Evolutionary conservation across 2,797 vertebrate species (phyloP), one percentile per base, ranked within the genome.

Genomic region (Pantherophis vulpinus): DNA sequence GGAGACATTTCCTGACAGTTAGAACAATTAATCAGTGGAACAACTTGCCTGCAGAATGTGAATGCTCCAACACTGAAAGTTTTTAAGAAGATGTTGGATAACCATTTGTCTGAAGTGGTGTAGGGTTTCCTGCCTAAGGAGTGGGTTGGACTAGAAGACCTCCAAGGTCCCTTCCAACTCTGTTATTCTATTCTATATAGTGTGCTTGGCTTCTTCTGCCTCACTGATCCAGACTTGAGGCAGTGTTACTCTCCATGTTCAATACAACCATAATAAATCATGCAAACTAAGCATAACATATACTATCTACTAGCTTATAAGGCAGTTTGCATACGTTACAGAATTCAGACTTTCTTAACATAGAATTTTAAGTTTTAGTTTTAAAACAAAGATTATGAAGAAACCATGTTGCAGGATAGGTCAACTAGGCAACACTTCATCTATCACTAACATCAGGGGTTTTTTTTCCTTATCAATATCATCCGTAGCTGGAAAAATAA

Each of bases 401-500:
- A 47, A 20, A 56, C 4, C 9, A 66, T 54, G 2, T 60, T 89
- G 9, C 42, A 88, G 27, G 51, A 37, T 87, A 32, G 10, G 54
- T 27, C 5, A 70, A 83, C 89, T 87, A 92, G 91, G 94, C 27
- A 94, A 27, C 5, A 6, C 87, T 94, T 95, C 25, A n/a, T 60
- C 47, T 29, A 55, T 91, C 70, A 86, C 18, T 86, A 91, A 70
- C 16, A 87, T 58, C 70, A 42, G 56, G 2, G 59, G 2, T 2
- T 37, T 0, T 5, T 70, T 12, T 63, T 13, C 66, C 93, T 95
- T 92, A 54, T 20, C 70, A 37, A 16, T 47, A 47, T 10, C 4
- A 54, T 92, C 37, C 91, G 51, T 56, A 93, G 9, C 70, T 61
- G 91, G 54, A 94, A 91, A 16, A 95, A 79, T 60, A 96, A 95